Percentiles rank a stretch among this genome's conserved stretches.
Evolutionary conservation across 2,113 vertebrate species (phyloP).

Genomic region (Rhynchomys soricoides): DNA sequence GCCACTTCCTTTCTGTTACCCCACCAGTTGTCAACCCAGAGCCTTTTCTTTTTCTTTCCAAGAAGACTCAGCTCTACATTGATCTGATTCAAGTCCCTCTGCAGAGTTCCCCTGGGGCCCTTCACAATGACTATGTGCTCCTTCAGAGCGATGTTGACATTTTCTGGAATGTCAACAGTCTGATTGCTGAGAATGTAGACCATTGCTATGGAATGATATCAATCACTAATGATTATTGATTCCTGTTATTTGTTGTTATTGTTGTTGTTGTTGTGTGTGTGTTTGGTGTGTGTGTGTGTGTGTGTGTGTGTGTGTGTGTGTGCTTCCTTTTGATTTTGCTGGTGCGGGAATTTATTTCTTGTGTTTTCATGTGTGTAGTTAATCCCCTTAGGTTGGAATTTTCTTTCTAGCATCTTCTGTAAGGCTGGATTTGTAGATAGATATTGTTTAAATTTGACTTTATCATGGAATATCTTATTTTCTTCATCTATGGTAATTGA

Average conservation of each 20-base stretch:
- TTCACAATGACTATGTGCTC: too few species aligned
- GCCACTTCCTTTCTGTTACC: too few species aligned
- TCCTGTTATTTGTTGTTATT: background rate
- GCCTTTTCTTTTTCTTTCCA: too few species aligned
- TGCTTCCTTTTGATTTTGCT: background rate
- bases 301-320: background rate
- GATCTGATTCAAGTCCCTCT: too few species aligned
- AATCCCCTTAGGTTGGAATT: background rate
- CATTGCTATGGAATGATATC: background rate
- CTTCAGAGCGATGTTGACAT: too few species aligned
- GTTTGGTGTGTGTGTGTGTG: background rate
- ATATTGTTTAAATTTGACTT: background rate
- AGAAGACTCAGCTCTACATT: too few species aligned
- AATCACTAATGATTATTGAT: background rate
- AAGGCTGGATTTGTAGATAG: background rate
- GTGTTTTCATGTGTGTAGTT: background rate
- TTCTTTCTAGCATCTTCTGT: background rate
- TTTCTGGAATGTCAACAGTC: too few species aligned
- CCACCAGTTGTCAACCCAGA: too few species aligned
- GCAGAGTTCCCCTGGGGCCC: too few species aligned
- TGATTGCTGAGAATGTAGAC: too few species aligned
- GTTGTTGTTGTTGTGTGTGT: background rate
- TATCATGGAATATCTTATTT: background rate
- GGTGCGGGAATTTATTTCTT: background rate
- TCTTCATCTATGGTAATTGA: background rate